Percentiles rank a stretch among this genome's conserved stretches.
Evolutionary conservation across 2,888 invertebrate genomes (phyloP).

Genomic region (Shargacucullia verbasci): DNA sequence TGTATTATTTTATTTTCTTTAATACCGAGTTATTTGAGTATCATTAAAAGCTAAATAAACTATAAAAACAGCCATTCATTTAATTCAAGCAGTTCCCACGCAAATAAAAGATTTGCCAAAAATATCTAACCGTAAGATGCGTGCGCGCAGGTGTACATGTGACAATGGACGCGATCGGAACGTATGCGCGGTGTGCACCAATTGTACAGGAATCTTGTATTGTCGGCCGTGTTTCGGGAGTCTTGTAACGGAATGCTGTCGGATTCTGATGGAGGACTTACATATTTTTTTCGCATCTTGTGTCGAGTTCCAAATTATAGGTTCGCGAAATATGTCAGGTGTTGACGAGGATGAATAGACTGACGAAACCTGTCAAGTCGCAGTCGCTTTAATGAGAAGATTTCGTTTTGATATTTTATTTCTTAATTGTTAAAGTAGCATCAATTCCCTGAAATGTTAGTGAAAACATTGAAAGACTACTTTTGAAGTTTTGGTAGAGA

Average conservation of each 20-base stretch:
- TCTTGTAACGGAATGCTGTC: constrained; percentile 69
- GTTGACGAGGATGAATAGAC: constrained; percentile 27
- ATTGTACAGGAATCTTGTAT: constrained; percentile 72
- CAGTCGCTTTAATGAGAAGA: constrained; percentile 2
- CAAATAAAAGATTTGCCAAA: constrained; percentile 71
- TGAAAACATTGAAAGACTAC: constrained; percentile 22
- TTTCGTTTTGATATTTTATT: neutral
- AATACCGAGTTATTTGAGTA: too few species aligned
- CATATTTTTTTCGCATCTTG: constrained; percentile 22
- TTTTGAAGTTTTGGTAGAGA: constrained; percentile 10
- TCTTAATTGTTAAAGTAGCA: too few species aligned
- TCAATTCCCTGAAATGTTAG: constrained; percentile 5
- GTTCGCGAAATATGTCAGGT: constrained; percentile 31
- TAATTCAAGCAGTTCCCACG: constrained; percentile 73
- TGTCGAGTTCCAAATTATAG: constrained; percentile 53
- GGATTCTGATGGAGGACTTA: constrained; percentile 42
- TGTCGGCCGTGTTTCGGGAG: constrained; percentile 61
- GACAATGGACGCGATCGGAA: constrained; percentile 48
- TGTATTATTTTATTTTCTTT: too few species aligned
- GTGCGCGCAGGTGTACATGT: constrained; percentile 76
- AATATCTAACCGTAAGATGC: constrained; percentile 67
- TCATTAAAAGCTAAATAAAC: constrained; percentile 20
- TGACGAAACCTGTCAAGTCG: too few species aligned
- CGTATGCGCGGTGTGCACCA: constrained; percentile 55
- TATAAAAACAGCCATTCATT: constrained; percentile 24